A percentile compares a stretch with the other conserved stretches of the same genome.
Evolutionary conservation across 1,140 invertebrate species (phyloP).

Genomic region (Hestina assimilis): DNA sequence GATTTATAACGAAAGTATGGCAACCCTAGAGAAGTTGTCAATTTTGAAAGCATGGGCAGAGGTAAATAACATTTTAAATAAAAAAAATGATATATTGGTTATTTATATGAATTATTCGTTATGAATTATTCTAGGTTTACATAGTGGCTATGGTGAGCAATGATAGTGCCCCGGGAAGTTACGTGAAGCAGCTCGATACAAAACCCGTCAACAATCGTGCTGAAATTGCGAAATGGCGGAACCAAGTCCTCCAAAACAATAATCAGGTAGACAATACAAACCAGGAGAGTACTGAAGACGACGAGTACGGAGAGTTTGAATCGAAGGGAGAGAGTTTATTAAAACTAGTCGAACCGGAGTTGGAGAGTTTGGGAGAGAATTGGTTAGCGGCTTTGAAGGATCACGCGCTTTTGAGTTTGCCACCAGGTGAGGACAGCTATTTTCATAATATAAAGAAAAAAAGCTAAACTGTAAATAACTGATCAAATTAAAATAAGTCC

Average conservation of each 20-base stretch:
- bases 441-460: no score
- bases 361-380: conserved; percentile 92
- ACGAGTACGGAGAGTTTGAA: conserved; percentile 86
- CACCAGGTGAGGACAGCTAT: conserved; percentile 84
- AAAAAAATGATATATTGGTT: no score
- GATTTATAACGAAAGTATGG: conserved; percentile 96
- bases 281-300: conserved; percentile 68
- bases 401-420: conserved; percentile 95
- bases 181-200: conserved; percentile 70
- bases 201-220: conserved; percentile 58
- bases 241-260: conserved; percentile 47
- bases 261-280: conserved; percentile 55
- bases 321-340: conserved; percentile 89
- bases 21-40: conserved; percentile 96
- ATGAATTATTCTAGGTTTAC: conserved; percentile 85
- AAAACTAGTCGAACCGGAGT: conserved; percentile 95
- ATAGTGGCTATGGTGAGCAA: conserved; percentile 95
- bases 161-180: conserved; percentile 82
- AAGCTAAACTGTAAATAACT: no score
- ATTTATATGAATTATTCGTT: conserved; percentile 6
- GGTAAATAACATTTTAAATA: conserved; percentile 72
- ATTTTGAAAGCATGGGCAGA: conserved; percentile 99
- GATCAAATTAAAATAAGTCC: no score
- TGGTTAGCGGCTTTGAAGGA: conserved; percentile 97
- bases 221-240: conserved; percentile 62